phyloP scores from a whole-genome alignment of 30 jellyfish, hydroid and myxozoan genomes.

The Sanderia malayensis region DNA sequence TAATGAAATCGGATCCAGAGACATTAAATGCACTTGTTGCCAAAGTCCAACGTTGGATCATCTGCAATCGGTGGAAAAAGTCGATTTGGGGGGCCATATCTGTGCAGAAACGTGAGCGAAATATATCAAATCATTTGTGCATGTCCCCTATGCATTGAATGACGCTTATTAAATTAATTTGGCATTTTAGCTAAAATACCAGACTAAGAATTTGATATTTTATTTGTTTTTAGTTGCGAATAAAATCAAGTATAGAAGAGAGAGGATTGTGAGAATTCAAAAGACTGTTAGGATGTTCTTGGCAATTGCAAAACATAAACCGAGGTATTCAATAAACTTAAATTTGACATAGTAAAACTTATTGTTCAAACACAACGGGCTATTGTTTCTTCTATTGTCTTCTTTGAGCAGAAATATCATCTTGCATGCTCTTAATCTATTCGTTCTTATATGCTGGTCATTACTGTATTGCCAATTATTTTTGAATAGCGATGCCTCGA shows the following conservation, averaged over 20 bases:
- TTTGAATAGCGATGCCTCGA: not conserved
- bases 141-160: too few relatives aligned
- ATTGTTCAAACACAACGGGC: too few relatives aligned
- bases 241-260: conserved; percentile 85
- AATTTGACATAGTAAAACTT: too few relatives aligned
- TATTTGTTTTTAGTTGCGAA: conserved; percentile 92
- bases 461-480: not conserved
- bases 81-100: conserved; percentile 98
- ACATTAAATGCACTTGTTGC: conserved; percentile 87
- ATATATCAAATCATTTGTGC: too few relatives aligned
- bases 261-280: conserved; percentile 81
- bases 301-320: conserved; percentile 72
- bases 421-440: not conserved
- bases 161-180: too few relatives aligned
- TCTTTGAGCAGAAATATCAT: too few relatives aligned
- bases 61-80: conserved; percentile 91
- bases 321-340: conserved; percentile 66
- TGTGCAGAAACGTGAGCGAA: conserved; percentile 94
- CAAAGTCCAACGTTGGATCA: conserved; percentile 86
- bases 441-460: not conserved
- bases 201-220: too few relatives aligned
- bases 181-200: too few relatives aligned
- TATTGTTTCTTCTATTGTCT: too few relatives aligned
- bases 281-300: conserved; percentile 90
- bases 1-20: conserved; percentile 96